Conservation (phyloP, 2,888 invertebrate species). For the Diplazon laetatorius region DNA sequence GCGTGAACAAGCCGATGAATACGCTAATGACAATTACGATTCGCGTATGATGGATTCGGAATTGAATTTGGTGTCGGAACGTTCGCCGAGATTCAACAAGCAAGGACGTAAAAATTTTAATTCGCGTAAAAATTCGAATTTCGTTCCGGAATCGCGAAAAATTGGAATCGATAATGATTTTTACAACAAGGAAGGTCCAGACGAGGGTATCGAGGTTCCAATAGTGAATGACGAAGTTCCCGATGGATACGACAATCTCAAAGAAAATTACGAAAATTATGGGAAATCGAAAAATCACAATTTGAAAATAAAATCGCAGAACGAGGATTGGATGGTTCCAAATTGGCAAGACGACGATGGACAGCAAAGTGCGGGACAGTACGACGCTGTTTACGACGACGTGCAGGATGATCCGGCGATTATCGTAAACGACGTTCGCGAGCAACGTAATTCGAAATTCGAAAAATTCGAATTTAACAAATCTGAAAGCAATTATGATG, state of each 20-base stretch:
- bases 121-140: no score
- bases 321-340: constrained; percentile 66
- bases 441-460: constrained; percentile 70
- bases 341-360: constrained; percentile 69
- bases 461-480: constrained; percentile 53
- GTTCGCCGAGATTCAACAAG: constrained; percentile 66
- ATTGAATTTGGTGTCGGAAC: constrained; percentile 70
- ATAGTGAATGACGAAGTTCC: constrained; percentile 9
- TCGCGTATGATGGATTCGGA: constrained; percentile 61
- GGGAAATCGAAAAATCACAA: constrained; percentile 50
- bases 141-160: no score
- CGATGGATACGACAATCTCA: no score
- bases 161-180: constrained; percentile 58
- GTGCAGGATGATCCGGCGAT: constrained; percentile 65
- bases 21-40: constrained; percentile 81
- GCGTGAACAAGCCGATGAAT: constrained; percentile 82
- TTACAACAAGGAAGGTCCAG: constrained; percentile 49
- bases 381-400: constrained; percentile 74
- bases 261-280: constrained; percentile 47
- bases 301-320: constrained; percentile 52
- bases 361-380: constrained; percentile 68
- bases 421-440: constrained; percentile 71
- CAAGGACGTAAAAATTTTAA: constrained; percentile 56
- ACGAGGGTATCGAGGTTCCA: constrained; percentile 9
- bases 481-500: constrained; percentile 46